Evolutionary conservation across 2,113 vertebrate genomes (phyloP).

Genomic region (Siniperca knerii): DNA sequence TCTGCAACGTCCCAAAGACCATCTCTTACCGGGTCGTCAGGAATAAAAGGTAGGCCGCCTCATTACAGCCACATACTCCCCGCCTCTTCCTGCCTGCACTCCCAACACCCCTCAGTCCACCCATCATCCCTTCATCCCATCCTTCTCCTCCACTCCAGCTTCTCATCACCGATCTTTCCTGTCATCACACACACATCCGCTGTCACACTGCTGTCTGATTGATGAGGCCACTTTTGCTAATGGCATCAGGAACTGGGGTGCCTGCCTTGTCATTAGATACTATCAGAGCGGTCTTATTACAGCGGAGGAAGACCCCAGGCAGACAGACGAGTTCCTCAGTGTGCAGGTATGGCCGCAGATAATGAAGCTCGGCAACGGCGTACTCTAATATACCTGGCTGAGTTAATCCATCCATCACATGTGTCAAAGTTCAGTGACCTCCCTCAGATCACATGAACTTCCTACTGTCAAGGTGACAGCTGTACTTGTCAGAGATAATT

Average conservation of each 20-base stretch:
- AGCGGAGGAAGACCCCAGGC: constrained; percentile 68
- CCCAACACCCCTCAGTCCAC: constrained; percentile 50
- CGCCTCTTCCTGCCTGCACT: constrained; percentile 64
- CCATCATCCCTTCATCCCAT: constrained; percentile 49
- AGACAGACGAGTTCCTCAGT: constrained; percentile 57
- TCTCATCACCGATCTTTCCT: constrained; percentile 77
- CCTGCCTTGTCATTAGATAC: constrained; percentile 84
- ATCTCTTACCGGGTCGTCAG: constrained; percentile 41
- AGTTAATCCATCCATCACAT: constrained; percentile 71
- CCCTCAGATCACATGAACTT: constrained; percentile 56
- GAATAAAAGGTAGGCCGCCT: constrained; percentile 56
- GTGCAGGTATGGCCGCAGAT: constrained; percentile 64
- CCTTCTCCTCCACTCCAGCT: constrained; percentile 60
- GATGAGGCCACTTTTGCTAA: constrained; percentile 84
- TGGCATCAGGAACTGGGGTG: constrained; percentile 80
- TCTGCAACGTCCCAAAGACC: constrained; percentile 32
- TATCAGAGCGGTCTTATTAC: constrained; percentile 79
- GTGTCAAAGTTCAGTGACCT: constrained; percentile 59
- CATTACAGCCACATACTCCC: constrained; percentile 41
- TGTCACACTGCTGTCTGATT: constrained; percentile 73
- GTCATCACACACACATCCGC: constrained; percentile 77
- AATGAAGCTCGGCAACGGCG: constrained; percentile 62
- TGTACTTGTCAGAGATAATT: constrained; percentile 18
- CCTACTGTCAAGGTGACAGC: constrained; percentile 41
- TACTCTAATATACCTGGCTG: constrained; percentile 66